Base-by-base conservation (phyloP, 2,797 vertebrate species). In the Coilia nasus region DNA sequence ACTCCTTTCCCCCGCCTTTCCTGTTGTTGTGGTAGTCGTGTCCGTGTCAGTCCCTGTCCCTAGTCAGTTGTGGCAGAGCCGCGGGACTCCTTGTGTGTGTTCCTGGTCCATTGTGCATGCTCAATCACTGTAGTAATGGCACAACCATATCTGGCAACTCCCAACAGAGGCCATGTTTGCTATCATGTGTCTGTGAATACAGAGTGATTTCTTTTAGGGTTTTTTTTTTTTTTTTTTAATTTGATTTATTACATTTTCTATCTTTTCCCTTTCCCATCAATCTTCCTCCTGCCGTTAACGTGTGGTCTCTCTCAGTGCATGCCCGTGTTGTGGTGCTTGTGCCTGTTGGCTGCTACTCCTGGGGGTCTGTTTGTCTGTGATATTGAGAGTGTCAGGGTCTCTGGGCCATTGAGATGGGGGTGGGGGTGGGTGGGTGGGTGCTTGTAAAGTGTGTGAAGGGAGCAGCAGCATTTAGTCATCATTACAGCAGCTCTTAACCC, bases 401-500 rank as follows among this genome's bases (percentile, higher is more conserved):
- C 14, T 35, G 14, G 28, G 12, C 15, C 50, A 54, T 54, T 54
- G 50, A 7, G 50, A 2, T 41, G 35, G 50, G 15, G 31, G 67
- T 3, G 67, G 28, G 28, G 15, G 3, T n/a, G 23, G 67, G 50
- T 87, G 82, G 81, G 50, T 90, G 81, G 87, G 83, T 46, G 19
- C 6, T 60, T 83, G 71, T 28, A 57, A 46, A 83, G 31, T 81
- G 81, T 86, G 83, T 28, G 12, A 3, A 19, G 41, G 56, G 12
- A 15, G 67, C 5, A 12, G 64, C 25, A 75, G 15, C 4, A 17
- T 17, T 35, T 31, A 41, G 15, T 35, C 14, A 75, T 19, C 31
- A 75, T 35, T 15, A 41, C 28, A 35, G 19, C 41, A 9, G 28
- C 44, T 71, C 35, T 90, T 95, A 94, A 95, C 96, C 88, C 91